Conservation (phyloP, 2,113 vertebrate genomes). For the Oreochromis aureus region DNA sequence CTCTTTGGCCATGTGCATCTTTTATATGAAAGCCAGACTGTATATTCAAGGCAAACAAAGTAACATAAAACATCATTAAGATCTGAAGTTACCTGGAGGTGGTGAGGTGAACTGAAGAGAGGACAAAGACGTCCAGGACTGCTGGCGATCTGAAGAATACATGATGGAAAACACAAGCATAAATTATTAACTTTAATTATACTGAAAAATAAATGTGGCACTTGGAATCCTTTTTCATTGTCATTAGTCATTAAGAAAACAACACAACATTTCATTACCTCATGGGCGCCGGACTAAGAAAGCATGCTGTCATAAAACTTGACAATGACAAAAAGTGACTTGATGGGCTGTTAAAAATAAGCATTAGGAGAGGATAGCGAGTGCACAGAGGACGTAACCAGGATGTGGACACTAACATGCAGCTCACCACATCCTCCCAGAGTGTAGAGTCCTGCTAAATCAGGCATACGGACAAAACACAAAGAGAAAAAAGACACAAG, state of each 20-base stretch:
- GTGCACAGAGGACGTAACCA: conserved; percentile 13
- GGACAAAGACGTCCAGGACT: conserved; percentile 82
- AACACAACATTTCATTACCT: not conserved
- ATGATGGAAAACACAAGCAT: not conserved
- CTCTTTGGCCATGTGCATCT: not conserved
- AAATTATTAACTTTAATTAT: not conserved
- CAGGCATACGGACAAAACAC: not conserved
- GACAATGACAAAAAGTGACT: not conserved
- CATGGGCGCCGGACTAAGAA: not conserved
- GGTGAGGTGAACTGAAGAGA: conserved; percentile 74
- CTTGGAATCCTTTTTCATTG: not conserved
- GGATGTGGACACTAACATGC: conserved; percentile 53
- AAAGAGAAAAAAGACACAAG: not conserved
- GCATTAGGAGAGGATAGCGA: not conserved
- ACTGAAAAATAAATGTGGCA: not conserved
- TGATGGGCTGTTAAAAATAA: not conserved
- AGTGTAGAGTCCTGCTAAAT: conserved; percentile 15
- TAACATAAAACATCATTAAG: not conserved
- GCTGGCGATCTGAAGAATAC: conserved; percentile 73
- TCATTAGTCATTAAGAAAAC: not conserved
- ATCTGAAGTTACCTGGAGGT: conserved; percentile 71
- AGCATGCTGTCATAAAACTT: not conserved
- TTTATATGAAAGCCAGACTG: not conserved
- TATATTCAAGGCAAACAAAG: not conserved
- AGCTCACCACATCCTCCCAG: conserved; percentile 61